phyloP scores from a whole-genome alignment of 92 coral and sea anemone genomes.

The Pocillopora meandrina region DNA sequence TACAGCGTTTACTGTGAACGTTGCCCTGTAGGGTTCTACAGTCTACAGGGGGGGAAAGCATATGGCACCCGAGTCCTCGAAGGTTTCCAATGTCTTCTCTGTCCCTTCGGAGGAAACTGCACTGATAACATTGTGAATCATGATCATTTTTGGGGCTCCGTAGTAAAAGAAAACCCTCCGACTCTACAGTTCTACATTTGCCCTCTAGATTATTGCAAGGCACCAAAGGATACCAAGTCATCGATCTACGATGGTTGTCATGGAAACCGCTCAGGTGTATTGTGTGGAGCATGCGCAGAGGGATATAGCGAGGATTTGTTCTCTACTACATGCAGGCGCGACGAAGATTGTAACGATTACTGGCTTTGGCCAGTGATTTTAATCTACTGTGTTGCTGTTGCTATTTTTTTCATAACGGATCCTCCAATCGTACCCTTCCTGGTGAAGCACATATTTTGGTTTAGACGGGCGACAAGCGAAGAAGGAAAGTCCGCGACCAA shows the following conservation, averaged over 20 bases:
- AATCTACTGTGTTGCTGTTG: slow-evolving; percentile 37
- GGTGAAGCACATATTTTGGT: slow-evolving; percentile 57
- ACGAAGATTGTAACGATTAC: slow-evolving; percentile 45
- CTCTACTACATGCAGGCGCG: slow-evolving; percentile 56
- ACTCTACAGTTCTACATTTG: slow-evolving; percentile 52
- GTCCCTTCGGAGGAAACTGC: slow-evolving; percentile 60
- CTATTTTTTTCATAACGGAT: slow-evolving; percentile 48
- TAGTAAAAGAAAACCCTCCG: slow-evolving; percentile 34
- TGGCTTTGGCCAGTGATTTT: slow-evolving; percentile 77
- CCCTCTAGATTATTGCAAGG: slow-evolving; percentile 65
- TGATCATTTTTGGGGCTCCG: slow-evolving; percentile 69
- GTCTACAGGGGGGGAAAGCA: slow-evolving; percentile 50
- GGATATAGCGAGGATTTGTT: slow-evolving; percentile 71
- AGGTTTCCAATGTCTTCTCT: slow-evolving; percentile 39
- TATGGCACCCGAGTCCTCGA: slow-evolving; percentile 34
- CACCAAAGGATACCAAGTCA: slow-evolving; percentile 16
- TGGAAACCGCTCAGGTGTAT: slow-evolving; percentile 64
- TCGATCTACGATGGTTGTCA: slow-evolving; percentile 61
- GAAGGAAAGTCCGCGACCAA: background rate
- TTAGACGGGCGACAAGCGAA: slow-evolving; percentile 16
- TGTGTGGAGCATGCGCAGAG: slow-evolving; percentile 72
- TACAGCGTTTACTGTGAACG: slow-evolving; percentile 46
- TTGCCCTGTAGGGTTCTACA: slow-evolving; percentile 51
- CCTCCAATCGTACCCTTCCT: slow-evolving; percentile 59
- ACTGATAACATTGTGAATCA: slow-evolving; percentile 20